phyloP scores from a whole-genome alignment of 37 sponge, comb jelly and placozoan genomes.

The Agelas oroides region DNA sequence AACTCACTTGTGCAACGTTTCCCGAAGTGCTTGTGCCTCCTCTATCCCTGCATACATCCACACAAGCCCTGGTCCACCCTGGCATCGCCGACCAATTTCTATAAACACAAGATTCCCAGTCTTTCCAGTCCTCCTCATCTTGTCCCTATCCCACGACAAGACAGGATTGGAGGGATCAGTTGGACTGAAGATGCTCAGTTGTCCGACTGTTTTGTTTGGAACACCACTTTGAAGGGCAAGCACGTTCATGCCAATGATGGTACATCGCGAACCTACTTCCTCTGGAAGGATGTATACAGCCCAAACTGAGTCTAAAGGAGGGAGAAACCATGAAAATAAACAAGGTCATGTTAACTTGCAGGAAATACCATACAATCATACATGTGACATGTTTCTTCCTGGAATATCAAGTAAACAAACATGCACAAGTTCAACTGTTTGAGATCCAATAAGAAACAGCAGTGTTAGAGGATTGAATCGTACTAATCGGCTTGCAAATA shows the following conservation, averaged over 20 bases:
- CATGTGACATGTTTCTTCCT: no score
- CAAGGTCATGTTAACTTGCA: no score
- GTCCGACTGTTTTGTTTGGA: conserved; percentile 9
- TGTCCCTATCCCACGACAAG: conserved; percentile 76
- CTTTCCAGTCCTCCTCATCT: conserved; percentile 75
- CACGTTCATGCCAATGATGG: conserved; percentile 45
- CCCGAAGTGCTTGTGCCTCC: conserved; percentile 52
- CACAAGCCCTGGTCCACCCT: conserved; percentile 73
- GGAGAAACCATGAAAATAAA: not conserved
- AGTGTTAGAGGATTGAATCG: no score
- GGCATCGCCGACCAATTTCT: conserved; percentile 77
- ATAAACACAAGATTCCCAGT: conserved; percentile 76
- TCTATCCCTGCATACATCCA: conserved; percentile 71
- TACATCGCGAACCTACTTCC: conserved; percentile 52
- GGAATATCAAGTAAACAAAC: no score
- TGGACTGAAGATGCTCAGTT: conserved; percentile 50
- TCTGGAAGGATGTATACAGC: conserved; percentile 65
- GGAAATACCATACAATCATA: no score
- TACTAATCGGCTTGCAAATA: no score
- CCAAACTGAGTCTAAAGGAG: conserved; percentile 60
- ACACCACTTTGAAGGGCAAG: conserved; percentile 40
- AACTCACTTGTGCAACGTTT: conserved; percentile 71
- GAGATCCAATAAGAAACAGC: no score
- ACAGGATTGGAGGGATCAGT: conserved; percentile 37
- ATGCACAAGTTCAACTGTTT: no score